Evolutionary conservation across 2,113 vertebrate genomes (phyloP), one percentile per base, ranked within the genome.

Genomic region (Hucho hucho): DNA sequence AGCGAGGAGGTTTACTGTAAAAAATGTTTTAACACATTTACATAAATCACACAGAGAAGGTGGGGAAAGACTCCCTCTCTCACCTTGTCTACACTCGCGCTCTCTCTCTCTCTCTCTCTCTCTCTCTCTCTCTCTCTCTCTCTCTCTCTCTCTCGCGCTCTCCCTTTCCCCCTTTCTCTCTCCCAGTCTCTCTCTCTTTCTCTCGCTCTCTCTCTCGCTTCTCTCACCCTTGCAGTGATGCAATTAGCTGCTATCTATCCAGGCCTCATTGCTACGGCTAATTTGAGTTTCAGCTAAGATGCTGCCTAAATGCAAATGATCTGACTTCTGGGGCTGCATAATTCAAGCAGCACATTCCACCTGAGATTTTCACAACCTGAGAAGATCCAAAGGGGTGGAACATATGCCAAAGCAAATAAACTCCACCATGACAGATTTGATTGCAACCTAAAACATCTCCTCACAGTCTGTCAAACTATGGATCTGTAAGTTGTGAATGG

Each of bases 21-120:
- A 16, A 43, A 3, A 4, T 13, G n/a, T n/a, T n/a, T 2, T 26
- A 49, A 69, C 1, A n/a, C 22, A 25, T 53, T 49, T 18, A 43
- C 69, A 61, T 20, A 26, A 69, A 37, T 76, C 72, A 18, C 53
- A 65, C 66, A 69, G 16, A 20, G 20, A 6, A 43, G 43, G 68
- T 49, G 43, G n/a, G n/a, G 16, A 61, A n/a, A 61, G 18, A 61
- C n/a, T 61, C n/a, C 22, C 14, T 14, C 32, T 72, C 32, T 32
- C 32, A 32, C 32, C 37, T 43, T 43, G 37, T 11, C 43, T 26
- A 1, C 32, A 32, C 32, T 32, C 32, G 1, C 49, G 56, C 16
- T 53, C 37, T n/a, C 26, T 71, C 24, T 56, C 1, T 49, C 29
- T 56, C 13, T 1, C 26, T 6, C 28, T 24, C 4, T 3, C 18